phyloP scores from a whole-genome alignment of 2,797 vertebrate genomes.

The Macropodus opercularis region DNA sequence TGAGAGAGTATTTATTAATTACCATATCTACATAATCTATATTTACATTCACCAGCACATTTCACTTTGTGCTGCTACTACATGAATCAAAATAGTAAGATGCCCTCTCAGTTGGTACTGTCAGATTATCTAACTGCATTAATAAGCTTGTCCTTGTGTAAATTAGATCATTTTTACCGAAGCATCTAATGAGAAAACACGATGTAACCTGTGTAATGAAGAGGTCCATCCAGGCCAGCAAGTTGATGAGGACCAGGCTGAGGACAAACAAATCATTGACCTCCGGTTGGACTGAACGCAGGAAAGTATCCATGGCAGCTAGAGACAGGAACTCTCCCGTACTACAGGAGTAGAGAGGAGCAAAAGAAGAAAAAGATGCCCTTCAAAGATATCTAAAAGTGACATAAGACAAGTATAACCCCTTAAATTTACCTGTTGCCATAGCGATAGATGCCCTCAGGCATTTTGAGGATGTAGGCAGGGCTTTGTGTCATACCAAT shows the following conservation, averaged over 20 bases:
- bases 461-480: slow-evolving; percentile 95
- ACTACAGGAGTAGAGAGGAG: slow-evolving; percentile 43
- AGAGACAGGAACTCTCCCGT: slow-evolving; percentile 94
- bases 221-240: slow-evolving; percentile 99
- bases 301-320: slow-evolving; percentile 94
- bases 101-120: no score
- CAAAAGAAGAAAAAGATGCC: not conserved
- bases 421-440: slow-evolving; percentile 85
- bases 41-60: no score
- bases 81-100: no score
- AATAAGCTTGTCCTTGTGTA: no score
- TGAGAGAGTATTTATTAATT: no score
- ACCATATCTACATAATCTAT: no score
- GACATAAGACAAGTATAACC: not conserved
- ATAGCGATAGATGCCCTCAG: slow-evolving; percentile 95
- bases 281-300: slow-evolving; percentile 95
- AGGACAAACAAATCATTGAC: slow-evolving; percentile 97
- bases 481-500: slow-evolving; percentile 90
- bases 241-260: slow-evolving; percentile 94
- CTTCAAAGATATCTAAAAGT: no score
- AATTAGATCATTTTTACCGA: no score
- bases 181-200: not conserved
- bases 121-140: no score
- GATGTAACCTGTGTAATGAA: slow-evolving; percentile 88
- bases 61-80: not conserved